Conservation (phyloP, 2,113 vertebrate genomes). For the Fregetta grallaria region DNA sequence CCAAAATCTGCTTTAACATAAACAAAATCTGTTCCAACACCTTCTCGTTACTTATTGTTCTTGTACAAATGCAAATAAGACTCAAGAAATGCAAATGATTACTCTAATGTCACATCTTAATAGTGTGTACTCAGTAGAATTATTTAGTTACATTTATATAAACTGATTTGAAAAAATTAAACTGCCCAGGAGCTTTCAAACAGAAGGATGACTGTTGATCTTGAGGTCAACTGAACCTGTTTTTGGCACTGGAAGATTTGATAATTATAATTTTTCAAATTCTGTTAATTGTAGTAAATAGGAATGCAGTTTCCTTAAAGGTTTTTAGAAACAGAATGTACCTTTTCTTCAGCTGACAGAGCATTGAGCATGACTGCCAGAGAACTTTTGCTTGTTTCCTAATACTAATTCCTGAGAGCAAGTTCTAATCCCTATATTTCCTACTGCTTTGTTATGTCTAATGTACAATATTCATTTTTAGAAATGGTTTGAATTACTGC, state of each 20-base stretch:
- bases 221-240: neutral
- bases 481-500: neutral
- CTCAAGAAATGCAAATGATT: neutral
- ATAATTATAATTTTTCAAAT: neutral
- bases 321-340: neutral
- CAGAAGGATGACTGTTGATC: neutral
- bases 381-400: neutral
- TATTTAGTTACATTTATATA: neutral
- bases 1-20: neutral
- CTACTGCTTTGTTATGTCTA: neutral
- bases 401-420: neutral
- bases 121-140: neutral
- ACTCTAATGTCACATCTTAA: neutral
- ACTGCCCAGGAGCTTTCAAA: neutral
- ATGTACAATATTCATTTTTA: neutral
- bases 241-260: neutral
- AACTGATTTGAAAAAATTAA: neutral
- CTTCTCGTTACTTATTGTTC: neutral
- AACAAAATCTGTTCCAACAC: neutral
- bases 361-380: neutral
- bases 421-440: neutral
- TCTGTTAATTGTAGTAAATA: neutral
- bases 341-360: neutral
- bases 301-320: neutral
- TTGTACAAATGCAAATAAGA: neutral